Evolutionary conservation across 2,797 vertebrate genomes (phyloP), one percentile per base, ranked within the genome.

Genomic region (Leuciscus waleckii): DNA sequence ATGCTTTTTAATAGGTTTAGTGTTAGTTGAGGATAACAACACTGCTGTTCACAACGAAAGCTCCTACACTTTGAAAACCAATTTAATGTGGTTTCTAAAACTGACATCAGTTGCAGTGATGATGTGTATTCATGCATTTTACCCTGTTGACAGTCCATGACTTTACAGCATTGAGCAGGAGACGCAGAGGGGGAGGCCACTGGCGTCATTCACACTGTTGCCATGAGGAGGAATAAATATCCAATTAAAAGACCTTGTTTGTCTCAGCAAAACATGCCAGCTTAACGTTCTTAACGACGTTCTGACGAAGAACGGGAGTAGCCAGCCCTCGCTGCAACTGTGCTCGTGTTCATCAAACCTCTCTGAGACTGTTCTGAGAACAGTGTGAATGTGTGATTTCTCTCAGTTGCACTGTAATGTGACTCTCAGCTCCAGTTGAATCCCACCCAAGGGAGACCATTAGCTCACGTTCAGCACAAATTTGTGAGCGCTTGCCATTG

Each of bases 191-290:
- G 32, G 69, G 49, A 76, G 16, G 70, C 49, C 26, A 54, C 46
- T 85, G 61, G 67, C 77, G 85, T 76, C 78, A 65, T 76, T 74
- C 79, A 29, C 63, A 29, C 41, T 26, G 86, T 89, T 90, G 85
- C 85, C 83, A 81, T 26, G 29, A 85, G 77, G 69, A 49, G 71
- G 70, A 79, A 87, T 88, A 89, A 89, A 84, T 11, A n/a, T 37
- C 81, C 85, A 87, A 86, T 87, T 88, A 88, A 88, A 91, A 84
- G 23, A 37, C 35, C n/a, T 41, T 56, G 71, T 78, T 79, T 81
- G 51, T 75, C 74, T 82, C 81, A 11, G 86, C 54, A 76, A 74
- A 67, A 76, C 39, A 67, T n/a, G 43, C 4, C n/a, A 41, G 82
- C 23, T 6, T 84, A 43, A 35, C n/a, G 32, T 23, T 54, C 46